Evolutionary conservation across 2,888 invertebrate genomes (phyloP), one percentile per base, ranked within the genome.

Genomic region (Eurois occulta): DNA sequence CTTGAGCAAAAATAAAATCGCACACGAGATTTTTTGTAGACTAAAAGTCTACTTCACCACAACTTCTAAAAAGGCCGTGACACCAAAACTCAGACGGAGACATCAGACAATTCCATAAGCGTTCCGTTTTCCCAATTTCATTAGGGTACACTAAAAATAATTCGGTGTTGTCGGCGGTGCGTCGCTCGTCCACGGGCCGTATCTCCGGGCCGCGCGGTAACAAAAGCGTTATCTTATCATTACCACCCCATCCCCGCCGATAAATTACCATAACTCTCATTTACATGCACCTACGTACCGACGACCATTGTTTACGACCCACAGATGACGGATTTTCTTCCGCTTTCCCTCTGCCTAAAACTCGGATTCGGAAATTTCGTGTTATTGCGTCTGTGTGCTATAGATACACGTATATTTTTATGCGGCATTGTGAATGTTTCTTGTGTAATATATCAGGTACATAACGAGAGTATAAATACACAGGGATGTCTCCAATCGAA

Each of bases 241-340:
- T 93, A 92, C 93, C 94, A 92, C 93, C 93, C 94, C 93, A 92
- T 92, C 92, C 95, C 92, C 92, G 90, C 92, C 93, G 90, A 95
- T 95, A 92, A 94, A 96, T 96, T 96, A 95, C 94, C 95, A 95
- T 95, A 95, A 94, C 95, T 93, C 94, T 94, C 94, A 96, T 96
- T 96, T 95, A 93, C 95, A 95, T 96, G 94, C 94, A 94, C 93
- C 92, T 92, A 93, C 93, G 91, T 91, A 91, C 92, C 91, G 90
- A 89, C 92, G 91, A 89, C 93, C 94, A 92, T 95, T 96, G 95
- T 95, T 96, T 95, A 95, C 92, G 95, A 92, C 90, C 93, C 92
- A 91, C 93, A 94, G 94, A 95, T 96, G 96, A 96, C 95, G 94
- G 94, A 96, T 95, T 95, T 95, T 95, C 96, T 96, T 96, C 96